A percentile compares a stretch with the other conserved stretches of the same genome.
Conservation (phyloP, 2,888 invertebrate genomes). For the Phortica magna region DNA sequence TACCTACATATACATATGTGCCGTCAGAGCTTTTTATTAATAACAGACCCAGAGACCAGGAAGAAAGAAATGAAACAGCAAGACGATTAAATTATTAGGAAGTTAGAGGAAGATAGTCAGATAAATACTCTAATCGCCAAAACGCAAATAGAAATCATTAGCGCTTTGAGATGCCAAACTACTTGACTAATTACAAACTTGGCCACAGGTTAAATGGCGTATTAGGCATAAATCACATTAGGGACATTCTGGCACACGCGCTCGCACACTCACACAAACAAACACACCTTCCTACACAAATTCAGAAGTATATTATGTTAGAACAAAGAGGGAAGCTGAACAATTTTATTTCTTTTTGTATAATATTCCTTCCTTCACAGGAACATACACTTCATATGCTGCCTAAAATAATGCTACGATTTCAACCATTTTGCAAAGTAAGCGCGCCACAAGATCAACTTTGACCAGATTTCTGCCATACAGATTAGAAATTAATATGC, state of each 20-base stretch:
- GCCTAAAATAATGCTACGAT: too few relatives aligned
- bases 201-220: slow-evolving; percentile 68
- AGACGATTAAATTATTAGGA: not conserved
- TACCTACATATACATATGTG: not conserved
- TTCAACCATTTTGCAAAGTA: too few relatives aligned
- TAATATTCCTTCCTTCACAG: too few relatives aligned
- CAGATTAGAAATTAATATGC: slow-evolving; percentile 44
- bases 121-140: not conserved
- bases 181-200: slow-evolving; percentile 69
- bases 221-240: slow-evolving; percentile 68
- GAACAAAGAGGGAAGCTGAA: too few relatives aligned
- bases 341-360: too few relatives aligned
- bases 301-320: too few relatives aligned
- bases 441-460: not conserved
- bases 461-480: not conserved
- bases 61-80: not conserved
- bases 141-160: slow-evolving; percentile 15
- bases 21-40: too few relatives aligned
- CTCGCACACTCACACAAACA: slow-evolving; percentile 18
- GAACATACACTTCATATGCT: not conserved
- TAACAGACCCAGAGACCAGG: too few relatives aligned
- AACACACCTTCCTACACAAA: slow-evolving; percentile 33
- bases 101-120: not conserved
- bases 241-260: slow-evolving; percentile 36
- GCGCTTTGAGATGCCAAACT: slow-evolving; percentile 42